phyloP scores from a whole-genome alignment of 2,888 invertebrate species.

The Octonoba sinensis region DNA sequence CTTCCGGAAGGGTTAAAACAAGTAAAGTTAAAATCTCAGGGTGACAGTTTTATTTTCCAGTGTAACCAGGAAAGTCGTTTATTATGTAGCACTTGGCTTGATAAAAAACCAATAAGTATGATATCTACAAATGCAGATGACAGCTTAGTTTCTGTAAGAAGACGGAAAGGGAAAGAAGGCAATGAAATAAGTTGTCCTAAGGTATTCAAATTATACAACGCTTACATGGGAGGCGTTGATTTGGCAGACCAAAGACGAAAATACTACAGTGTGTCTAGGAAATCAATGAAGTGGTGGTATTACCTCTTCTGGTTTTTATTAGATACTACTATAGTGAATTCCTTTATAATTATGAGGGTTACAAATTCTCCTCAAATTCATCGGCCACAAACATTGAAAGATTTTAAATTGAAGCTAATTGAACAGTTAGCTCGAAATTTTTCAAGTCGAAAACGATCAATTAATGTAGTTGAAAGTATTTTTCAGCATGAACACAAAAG shows the following conservation, averaged over 20 bases:
- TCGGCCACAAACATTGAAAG: not conserved
- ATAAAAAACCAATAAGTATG: no score
- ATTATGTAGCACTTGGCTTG: not conserved
- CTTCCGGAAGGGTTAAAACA: not conserved
- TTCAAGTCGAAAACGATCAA: not conserved
- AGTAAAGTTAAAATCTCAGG: not conserved
- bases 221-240: no score
- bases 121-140: not conserved
- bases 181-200: not conserved
- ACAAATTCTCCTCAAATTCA: not conserved
- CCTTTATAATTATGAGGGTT: no score
- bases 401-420: not conserved
- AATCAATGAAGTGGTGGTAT: constrained; percentile 4
- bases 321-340: not conserved
- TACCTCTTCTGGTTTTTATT: constrained; percentile 2
- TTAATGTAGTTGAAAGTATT: not conserved
- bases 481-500: no score
- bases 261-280: no score
- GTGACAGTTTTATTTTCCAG: not conserved
- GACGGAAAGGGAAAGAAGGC: not conserved
- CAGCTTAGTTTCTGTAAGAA: not conserved
- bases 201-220: not conserved
- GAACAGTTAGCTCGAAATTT: not conserved
- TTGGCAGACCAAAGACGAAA: no score
- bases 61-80: not conserved